A percentile compares a stretch with the other conserved stretches of the same genome.
Conservation (phyloP, 2,797 vertebrate genomes). For the Synanceia verrucosa region DNA sequence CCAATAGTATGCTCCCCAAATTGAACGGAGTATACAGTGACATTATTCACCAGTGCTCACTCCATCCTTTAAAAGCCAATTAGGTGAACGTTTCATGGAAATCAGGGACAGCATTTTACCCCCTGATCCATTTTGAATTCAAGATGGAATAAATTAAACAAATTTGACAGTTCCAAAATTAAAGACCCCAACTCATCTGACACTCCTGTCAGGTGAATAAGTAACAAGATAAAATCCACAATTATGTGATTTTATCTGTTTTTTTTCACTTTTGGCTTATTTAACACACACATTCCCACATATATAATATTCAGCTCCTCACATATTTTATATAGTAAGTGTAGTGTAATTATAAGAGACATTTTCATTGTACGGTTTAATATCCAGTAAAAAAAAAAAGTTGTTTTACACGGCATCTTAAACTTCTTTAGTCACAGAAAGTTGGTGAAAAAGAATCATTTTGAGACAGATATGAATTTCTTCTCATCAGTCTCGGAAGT, state of each 20-base stretch:
- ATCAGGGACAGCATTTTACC: slow-evolving; percentile 66
- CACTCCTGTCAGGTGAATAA: slow-evolving; percentile 50
- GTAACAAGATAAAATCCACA: slow-evolving; percentile 48
- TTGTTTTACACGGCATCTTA: neutral
- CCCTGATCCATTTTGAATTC: slow-evolving; percentile 66
- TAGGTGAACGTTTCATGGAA: slow-evolving; percentile 67
- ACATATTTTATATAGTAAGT: neutral
- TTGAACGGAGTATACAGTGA: slow-evolving; percentile 53
- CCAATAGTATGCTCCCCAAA: slow-evolving; percentile 41
- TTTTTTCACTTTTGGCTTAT: too few species aligned
- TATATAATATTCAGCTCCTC: neutral
- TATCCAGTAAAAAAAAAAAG: neutral
- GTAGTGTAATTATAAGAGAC: neutral
- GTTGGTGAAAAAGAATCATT: neutral
- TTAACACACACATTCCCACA: neutral
- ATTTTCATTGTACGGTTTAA: neutral
- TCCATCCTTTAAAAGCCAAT: slow-evolving; percentile 70
- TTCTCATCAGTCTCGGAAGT: slow-evolving; percentile 13
- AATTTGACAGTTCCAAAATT: slow-evolving; percentile 59
- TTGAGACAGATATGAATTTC: slow-evolving; percentile 27
- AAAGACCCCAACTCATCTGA: slow-evolving; percentile 44
- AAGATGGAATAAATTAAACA: slow-evolving; percentile 69
- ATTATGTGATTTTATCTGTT: slow-evolving; percentile 25
- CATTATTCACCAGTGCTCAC: slow-evolving; percentile 63
- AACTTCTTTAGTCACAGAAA: slow-evolving; percentile 11